Base-by-base conservation (phyloP, 2,888 invertebrate genomes). In the Lutraria lutraria region DNA sequence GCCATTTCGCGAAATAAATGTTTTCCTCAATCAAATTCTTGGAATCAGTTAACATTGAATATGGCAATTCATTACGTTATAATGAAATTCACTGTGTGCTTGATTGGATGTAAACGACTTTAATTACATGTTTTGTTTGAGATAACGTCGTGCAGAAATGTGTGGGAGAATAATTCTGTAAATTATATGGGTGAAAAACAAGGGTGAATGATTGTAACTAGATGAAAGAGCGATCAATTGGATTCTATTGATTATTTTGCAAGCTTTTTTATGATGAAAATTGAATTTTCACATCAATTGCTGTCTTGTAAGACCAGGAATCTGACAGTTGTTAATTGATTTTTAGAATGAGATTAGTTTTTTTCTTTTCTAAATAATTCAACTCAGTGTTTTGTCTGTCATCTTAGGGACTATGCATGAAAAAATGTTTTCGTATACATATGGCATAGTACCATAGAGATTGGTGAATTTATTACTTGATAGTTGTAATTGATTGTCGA, bases 21-120 rank as follows among this genome's bases (percentile, higher is more conserved):
- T 68, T 68, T 68, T 68, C 63, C 63, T 68, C 63, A 25, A n/a
- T 68, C 63, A 25, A 68, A 68, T 68, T n/a, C 63, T n/a, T 68
- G 63, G 63, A 68, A 68, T 25, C 13, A 12, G 25, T 12, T 68
- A 25, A 25, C 63, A 25, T 43, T n/a, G 63, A 68, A 68, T 25
- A 68, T 25, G 10, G 25, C 3, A 12, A 21, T 68, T 68, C n/a
- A n/a, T 68, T 68, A 68, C 25, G 63, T 25, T 68, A 25, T 10
- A 25, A 68, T 68, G 63, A 68, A 68, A 68, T 68, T 68, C 63
- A 68, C 25, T 25, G 63, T 68, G 25, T 68, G 63, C 25, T 68
- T 68, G 63, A 68, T 68, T 68, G 63, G 63, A 12, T 25, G 63
- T 25, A 68, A 68, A 68, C 63, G 0, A 68, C 63, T 68, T 68